Evolutionary conservation across 2,797 vertebrate species (phyloP), one percentile per base, ranked within the genome.

Genomic region (Antennarius maculatus): DNA sequence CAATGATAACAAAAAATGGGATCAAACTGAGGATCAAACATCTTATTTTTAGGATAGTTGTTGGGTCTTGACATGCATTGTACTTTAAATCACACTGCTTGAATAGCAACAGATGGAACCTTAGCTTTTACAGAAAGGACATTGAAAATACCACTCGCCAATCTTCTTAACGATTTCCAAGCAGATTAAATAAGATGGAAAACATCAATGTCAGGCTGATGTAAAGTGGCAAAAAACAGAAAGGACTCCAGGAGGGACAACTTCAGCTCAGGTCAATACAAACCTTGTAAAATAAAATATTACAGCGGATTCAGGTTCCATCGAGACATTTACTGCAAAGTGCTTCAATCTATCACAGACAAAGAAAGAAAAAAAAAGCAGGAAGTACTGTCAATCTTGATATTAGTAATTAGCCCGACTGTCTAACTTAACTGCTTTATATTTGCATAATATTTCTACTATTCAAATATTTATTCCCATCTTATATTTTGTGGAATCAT

Each of bases 401-500:
- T 52, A 37, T 47, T 39, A 11, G 14, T 3, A 18, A 3, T 31
- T 15, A 43, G 23, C 23, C 31, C 4, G 31, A 34, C 31, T 34
- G 31, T 3, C 31, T 5, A 34, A 5, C 31, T 34, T 5, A 34
- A 34, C 7, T 34, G 31, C 4, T 34, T 34, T 34, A 34, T 8
- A 34, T 34, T 34, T 34, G 31, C 31, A 34, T 34, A 34, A 5
- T 34, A 34, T 34, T 34, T 34, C 31, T 5, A 34, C 31, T 5
- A 34, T 34, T 34, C 31, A 34, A 5, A 8, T 34, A 34, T 34
- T 34, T 34, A 34, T 34, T 18, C 43, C 18, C 39, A 57, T 23
- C 18, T 37, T 41, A 45, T 60, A 16, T 72, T 56, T 47, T 14
- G 42, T 66, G 66, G 52, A 56, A 72, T 75, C 39, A n/a, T 34